These are phyloP conservation scores for Artibeus jamaicensis DNA, from an alignment of 2,797 vertebrate species.

Conservation along the genomic window DNA sequence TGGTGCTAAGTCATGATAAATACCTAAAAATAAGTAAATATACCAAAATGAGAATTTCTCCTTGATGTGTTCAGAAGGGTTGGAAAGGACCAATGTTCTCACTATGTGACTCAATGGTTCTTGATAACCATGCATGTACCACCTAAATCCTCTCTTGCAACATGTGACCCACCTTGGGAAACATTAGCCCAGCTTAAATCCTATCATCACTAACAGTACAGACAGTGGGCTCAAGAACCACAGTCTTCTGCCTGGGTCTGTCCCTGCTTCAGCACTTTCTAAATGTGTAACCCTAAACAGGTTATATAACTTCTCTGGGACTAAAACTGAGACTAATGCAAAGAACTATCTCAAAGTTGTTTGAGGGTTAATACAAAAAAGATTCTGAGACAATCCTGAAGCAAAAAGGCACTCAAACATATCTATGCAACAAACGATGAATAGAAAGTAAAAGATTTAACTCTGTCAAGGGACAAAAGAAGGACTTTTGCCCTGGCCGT, in stretches of 20 bases:
- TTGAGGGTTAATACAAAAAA: neutral
- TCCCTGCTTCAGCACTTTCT: neutral
- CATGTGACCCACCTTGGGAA: neutral
- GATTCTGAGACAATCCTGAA: neutral
- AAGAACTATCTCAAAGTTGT: neutral
- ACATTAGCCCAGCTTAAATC: neutral
- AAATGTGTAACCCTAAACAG: neutral
- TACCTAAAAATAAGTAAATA: neutral
- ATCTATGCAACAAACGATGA: neutral
- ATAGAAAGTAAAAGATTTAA: neutral
- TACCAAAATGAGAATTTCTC: neutral
- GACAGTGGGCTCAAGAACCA: neutral
- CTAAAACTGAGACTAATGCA: neutral
- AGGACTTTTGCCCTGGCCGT: neutral
- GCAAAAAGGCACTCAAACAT: neutral
- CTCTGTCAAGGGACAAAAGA: neutral
- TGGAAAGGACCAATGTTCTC: neutral
- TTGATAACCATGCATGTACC: neutral
- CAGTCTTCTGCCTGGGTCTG: too few species aligned
- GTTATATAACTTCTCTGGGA: neutral
- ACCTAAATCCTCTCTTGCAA: neutral
- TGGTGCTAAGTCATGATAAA: neutral
- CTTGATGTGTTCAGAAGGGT: neutral
- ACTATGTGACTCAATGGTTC: too few species aligned
- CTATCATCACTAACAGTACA: neutral